Evolutionary conservation across 2,113 vertebrate species (phyloP), one percentile per base, ranked within the genome.

Genomic region (Sceloporus tristichus): DNA sequence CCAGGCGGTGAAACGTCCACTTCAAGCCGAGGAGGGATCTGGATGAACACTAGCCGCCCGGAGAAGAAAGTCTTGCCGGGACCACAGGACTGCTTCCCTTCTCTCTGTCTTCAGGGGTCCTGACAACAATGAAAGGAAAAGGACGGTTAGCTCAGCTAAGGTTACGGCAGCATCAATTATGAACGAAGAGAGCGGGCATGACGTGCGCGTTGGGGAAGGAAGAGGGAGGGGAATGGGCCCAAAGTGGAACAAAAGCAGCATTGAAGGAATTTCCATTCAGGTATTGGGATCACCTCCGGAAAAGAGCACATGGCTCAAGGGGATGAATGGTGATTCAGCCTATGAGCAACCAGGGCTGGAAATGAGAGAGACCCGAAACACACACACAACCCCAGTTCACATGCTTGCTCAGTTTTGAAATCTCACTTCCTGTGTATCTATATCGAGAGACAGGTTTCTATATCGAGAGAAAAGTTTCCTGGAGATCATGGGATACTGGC

Each of bases 261-360:
- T 2, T 29, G 54, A 82, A 29, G 56, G 66, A 85, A 38, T 90
- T 74, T 82, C 70, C 29, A 65, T 79, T 62, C 42, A 54, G 87
- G 62, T 77, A 75, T 14, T 40, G 54, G 21, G 27, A 77, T 70
- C 34, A 1, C 48, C 74, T 83, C 16, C 42, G 10, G 54, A 62
- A 85, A 25, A 8, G 40, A n/a, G 21, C 38, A 34, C 1, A 19
- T 5, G 59, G 16, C 56, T 10, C 27, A 5, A 25, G 40, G 73
- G 53, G 79, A 76, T n/a, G 0, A 1, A 81, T 74, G 82, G 56
- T 77, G 91, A 91, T 62, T 91, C 85, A 87, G 87, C 38, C 48
- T 2, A 9, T 88, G 90, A 82, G 14, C 48, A 65, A 82, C 68
- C 34, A 19, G 71, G 65, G n/a, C 7, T 54, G 73, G 87, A 68